These are phyloP conservation scores for Sebastes kiyomatsui DNA, from an alignment of 2,797 vertebrate species.

Conservation along the genomic window DNA sequence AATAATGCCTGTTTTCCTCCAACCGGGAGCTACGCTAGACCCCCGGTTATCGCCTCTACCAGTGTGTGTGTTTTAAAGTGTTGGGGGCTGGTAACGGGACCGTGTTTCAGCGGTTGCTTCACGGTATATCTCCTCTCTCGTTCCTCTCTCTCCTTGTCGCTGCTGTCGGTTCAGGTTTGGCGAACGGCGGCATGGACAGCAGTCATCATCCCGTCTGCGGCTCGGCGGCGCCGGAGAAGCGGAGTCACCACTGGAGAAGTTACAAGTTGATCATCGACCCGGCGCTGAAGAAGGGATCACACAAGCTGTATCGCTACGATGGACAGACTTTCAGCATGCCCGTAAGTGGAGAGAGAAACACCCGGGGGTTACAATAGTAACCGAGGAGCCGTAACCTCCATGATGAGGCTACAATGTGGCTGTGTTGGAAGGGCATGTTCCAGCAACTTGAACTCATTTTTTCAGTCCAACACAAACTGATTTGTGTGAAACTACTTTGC, in stretches of 20 bases:
- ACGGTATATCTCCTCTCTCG: constrained; percentile 47
- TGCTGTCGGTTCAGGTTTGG: constrained; percentile 88
- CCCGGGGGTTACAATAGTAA: constrained; percentile 62
- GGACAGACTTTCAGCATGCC: constrained; percentile 95
- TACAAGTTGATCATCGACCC: constrained; percentile 99
- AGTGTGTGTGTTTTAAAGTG: constrained; percentile 54
- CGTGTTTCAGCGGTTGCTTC: constrained; percentile 55
- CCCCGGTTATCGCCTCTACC: too few relatives aligned
- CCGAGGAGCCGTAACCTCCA: constrained; percentile 74
- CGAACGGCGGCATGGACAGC: constrained; percentile 98
- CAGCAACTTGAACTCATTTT: constrained; percentile 12
- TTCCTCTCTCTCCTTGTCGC: constrained; percentile 49
- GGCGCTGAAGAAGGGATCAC: constrained; percentile 95
- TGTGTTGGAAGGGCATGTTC: constrained; percentile 32
- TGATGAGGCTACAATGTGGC: constrained; percentile 65
- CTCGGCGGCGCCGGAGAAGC: constrained; percentile 91
- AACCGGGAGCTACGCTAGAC: constrained; percentile 55
- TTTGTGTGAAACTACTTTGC: constrained; percentile 38
- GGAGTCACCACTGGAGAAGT: constrained; percentile 99
- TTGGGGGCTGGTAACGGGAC: constrained; percentile 46
- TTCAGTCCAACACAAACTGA: too few relatives aligned
- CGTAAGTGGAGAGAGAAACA: constrained; percentile 82
- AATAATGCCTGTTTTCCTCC: constrained; percentile 82
- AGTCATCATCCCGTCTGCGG: constrained; percentile 91
- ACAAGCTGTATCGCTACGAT: constrained; percentile 98